A percentile compares a stretch with the other conserved stretches of the same genome.
Evolutionary conservation across 2,797 vertebrate genomes (phyloP).

Genomic region (Gallinago stenura): DNA sequence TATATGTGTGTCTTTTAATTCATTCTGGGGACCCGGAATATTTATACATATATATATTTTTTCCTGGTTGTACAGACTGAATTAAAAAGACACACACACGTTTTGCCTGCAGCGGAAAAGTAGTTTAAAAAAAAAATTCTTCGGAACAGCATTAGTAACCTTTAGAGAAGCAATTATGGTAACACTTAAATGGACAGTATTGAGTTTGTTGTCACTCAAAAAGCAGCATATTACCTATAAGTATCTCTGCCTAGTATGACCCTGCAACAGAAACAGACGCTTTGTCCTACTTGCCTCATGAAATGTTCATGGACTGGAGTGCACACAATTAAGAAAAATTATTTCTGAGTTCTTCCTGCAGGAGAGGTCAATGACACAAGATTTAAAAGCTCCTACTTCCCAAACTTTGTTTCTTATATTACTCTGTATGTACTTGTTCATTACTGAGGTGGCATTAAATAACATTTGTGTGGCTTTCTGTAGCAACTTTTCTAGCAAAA

Average conservation of each 20-base stretch:
- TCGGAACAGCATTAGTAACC: slow-evolving; percentile 73
- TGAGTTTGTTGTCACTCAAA: slow-evolving; percentile 67
- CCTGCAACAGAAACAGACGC: not conserved
- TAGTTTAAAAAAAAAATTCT: slow-evolving; percentile 71
- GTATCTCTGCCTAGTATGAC: not conserved
- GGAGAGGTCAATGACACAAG: not conserved
- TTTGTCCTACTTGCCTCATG: not conserved
- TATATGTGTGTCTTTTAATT: slow-evolving; percentile 79
- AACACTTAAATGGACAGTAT: slow-evolving; percentile 67
- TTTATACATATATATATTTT: slow-evolving; percentile 69
- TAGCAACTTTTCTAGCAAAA: not conserved
- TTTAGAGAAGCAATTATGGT: slow-evolving; percentile 74
- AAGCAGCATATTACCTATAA: slow-evolving; percentile 22
- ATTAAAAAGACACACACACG: slow-evolving; percentile 49
- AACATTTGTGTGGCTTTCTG: not conserved
- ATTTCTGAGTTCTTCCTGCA: not conserved
- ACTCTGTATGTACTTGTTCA: not conserved
- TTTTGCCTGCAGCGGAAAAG: slow-evolving; percentile 71
- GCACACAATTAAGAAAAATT: not conserved
- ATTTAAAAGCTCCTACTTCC: not conserved
- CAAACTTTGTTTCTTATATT: not conserved
- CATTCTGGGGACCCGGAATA: slow-evolving; percentile 67
- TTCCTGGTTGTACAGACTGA: slow-evolving; percentile 47
- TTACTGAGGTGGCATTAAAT: not conserved
- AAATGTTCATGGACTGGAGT: not conserved